A percentile compares a stretch with the other conserved stretches of the same genome.
Evolutionary conservation across 2,888 invertebrate genomes (phyloP).

Genomic region (Idaea straminata): DNA sequence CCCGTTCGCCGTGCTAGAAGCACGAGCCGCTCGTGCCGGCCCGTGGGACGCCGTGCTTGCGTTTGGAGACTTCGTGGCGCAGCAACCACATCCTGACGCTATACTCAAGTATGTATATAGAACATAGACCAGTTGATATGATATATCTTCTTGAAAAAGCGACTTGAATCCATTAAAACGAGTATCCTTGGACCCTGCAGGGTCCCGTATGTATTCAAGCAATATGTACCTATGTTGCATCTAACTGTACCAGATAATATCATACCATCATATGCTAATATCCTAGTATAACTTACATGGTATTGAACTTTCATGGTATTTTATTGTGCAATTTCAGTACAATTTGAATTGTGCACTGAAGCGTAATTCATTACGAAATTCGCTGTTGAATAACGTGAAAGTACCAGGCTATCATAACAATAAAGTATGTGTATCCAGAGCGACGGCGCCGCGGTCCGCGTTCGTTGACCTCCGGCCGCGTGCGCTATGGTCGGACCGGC

Average conservation of each 20-base stretch:
- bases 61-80: slow-evolving; percentile 33
- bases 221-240: no score
- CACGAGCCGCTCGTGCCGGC: slow-evolving; percentile 43
- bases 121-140: no score
- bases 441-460: slow-evolving; percentile 50
- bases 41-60: slow-evolving; percentile 65
- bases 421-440: slow-evolving; percentile 36
- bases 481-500: slow-evolving; percentile 55
- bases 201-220: no score
- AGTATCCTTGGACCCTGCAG: no score
- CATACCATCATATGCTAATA: no score
- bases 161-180: no score
- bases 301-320: no score
- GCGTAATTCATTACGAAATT: not conserved
- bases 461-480: slow-evolving; percentile 55
- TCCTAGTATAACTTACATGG: no score
- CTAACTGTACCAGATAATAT: no score
- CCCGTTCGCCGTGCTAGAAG: slow-evolving; percentile 51
- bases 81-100: slow-evolving; percentile 19
- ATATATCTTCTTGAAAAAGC: no score
- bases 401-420: not conserved
- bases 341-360: not conserved
- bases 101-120: slow-evolving; percentile 52
- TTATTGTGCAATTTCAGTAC: no score
- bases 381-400: not conserved